Conservation (phyloP, 2,888 invertebrate genomes). For the Mythimna impura region DNA sequence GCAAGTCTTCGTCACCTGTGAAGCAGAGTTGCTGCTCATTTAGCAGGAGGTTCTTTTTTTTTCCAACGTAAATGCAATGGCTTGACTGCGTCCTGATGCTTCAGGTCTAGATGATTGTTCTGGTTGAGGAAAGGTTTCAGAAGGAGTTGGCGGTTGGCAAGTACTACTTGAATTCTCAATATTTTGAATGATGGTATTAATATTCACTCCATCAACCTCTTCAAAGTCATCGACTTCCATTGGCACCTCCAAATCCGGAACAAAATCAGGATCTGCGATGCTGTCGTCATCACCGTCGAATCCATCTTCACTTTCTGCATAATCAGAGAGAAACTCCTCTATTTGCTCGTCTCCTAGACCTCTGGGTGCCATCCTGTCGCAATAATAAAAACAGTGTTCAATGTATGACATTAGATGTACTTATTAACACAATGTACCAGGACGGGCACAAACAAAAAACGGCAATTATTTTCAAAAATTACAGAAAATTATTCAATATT, state of each 20-base stretch:
- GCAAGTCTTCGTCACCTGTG: constrained; percentile 11
- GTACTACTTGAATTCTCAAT: constrained; percentile 38
- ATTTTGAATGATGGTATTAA: constrained; percentile 30
- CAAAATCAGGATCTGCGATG: constrained; percentile 31
- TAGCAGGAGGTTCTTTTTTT: not conserved
- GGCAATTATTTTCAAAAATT: constrained; percentile 18
- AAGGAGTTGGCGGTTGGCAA: constrained; percentile 18
- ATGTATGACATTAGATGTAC: constrained; percentile 16
- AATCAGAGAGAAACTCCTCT: constrained; percentile 13
- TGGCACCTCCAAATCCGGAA: constrained; percentile 22
- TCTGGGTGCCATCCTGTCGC: constrained; percentile 18
- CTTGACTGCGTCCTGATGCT: not conserved
- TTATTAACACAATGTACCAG: constrained; percentile 12
- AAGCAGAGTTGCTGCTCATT: constrained; percentile 13
- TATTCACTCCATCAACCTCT: constrained; percentile 24
- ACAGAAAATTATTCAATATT: constrained; percentile 12
- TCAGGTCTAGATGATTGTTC: constrained; percentile 4
- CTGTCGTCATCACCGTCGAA: constrained; percentile 15
- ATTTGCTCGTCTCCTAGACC: constrained; percentile 19
- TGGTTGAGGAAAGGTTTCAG: constrained; percentile 16
- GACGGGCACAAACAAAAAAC: constrained; percentile 14
- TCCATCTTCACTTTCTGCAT: constrained; percentile 18
- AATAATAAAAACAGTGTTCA: constrained; percentile 24
- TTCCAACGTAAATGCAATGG: constrained; percentile 5
- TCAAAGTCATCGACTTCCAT: constrained; percentile 19